Conservation (phyloP, 2,888 invertebrate species). For the Lasius fuliginosus region DNA sequence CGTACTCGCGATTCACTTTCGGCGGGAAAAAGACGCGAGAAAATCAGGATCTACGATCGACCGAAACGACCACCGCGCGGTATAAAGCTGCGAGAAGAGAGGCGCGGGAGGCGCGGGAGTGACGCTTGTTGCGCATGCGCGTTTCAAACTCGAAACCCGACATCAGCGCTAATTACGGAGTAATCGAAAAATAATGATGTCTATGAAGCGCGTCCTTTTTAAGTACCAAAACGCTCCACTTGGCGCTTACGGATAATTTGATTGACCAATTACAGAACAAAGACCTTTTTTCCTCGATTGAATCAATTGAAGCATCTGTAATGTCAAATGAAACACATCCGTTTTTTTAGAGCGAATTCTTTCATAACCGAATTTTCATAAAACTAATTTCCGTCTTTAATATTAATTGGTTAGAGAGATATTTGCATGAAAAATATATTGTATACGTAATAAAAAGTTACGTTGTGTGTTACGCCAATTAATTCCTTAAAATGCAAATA, state of each 20-base stretch:
- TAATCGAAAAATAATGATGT: background rate
- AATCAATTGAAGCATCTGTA: background rate
- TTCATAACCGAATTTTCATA: too few species aligned
- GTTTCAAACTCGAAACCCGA: background rate
- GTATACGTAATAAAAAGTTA: background rate
- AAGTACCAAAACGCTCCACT: background rate
- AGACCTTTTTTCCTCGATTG: background rate
- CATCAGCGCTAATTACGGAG: background rate
- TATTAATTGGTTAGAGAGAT: background rate
- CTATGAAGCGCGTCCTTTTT: background rate
- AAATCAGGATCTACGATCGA: background rate
- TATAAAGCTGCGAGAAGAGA: background rate
- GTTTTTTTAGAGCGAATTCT: too few species aligned
- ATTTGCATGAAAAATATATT: background rate
- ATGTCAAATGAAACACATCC: too few species aligned
- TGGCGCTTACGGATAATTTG: background rate
- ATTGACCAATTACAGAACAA: background rate
- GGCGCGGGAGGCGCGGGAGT: background rate
- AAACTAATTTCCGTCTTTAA: background rate
- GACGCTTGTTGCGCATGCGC: background rate
- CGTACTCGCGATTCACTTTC: background rate
- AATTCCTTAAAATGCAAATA: background rate
- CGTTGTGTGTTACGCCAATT: background rate
- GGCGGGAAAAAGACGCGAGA: background rate
- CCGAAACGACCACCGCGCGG: background rate